Evolutionary conservation across 2,113 vertebrate species (phyloP).

Genomic region (Ardeotis arabs): DNA sequence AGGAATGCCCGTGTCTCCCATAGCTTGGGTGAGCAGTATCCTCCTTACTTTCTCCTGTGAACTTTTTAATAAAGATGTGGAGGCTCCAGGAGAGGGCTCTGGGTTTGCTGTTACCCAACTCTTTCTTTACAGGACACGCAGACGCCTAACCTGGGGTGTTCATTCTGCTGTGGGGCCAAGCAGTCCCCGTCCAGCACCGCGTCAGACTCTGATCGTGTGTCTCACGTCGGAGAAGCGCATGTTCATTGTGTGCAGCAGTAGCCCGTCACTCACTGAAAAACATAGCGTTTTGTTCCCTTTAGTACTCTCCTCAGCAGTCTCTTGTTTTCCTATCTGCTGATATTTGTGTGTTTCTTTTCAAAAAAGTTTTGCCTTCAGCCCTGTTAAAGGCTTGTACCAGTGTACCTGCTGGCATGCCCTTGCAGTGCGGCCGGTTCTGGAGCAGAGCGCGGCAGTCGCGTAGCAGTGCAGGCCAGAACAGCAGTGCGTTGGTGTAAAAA

Average conservation of each 20-base stretch:
- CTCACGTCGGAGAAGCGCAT: background rate
- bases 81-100: background rate
- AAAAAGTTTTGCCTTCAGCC: background rate
- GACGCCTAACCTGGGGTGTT: background rate
- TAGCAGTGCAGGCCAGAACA: background rate
- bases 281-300: background rate
- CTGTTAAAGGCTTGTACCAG: rapidly evolving
- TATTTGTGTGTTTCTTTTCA: background rate
- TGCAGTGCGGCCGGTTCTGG: background rate
- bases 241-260: background rate
- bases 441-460: background rate
- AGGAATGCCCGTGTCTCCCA: background rate
- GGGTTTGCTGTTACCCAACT: background rate
- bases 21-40: background rate
- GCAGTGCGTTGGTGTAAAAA: background rate
- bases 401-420: background rate
- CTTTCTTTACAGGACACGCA: rapidly evolving
- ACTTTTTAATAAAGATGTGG: background rate
- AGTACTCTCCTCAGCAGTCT: background rate
- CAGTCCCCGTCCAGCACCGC: background rate
- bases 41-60: background rate
- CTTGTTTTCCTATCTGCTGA: background rate
- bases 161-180: background rate
- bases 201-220: background rate
- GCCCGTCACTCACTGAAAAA: background rate